Evolutionary conservation across 2,797 vertebrate species (phyloP), one percentile per base, ranked within the genome.

Genomic region (Gallirallus australis): DNA sequence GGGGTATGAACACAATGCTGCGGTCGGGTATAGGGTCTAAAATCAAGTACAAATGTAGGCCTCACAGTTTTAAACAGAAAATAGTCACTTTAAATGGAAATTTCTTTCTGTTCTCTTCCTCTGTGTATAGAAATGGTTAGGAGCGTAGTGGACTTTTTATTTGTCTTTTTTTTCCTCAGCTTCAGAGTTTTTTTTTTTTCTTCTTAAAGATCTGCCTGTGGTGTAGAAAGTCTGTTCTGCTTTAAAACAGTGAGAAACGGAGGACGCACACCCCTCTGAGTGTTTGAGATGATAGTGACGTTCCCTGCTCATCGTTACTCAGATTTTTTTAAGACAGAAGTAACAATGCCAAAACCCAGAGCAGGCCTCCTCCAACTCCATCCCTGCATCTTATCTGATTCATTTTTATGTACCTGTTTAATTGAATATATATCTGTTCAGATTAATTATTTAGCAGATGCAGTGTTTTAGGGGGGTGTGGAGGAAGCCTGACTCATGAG

Each of bases 401-500:
- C 56, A 54, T 81, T 47, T 78, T 88, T 82, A 57, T 79, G 15
- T 40, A 25, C 69, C 20, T 86, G 2, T 77, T 70, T 63, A 1
- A 73, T 59, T 35, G 71, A 24, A 89, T 24, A 47, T 85, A 61
- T 39, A 75, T 64, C 69, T 84, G 65, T 81, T 86, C 30, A 56
- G 21, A 39, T 56, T 27, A 30, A 23, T 64, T 82, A 68, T 25
- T 31, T 60, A 72, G 27, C 21, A 57, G 14, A 57, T 71, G 35
- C 35, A 27, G 7, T 31, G 15, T 78, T 64, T 81, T 86, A 14
- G 47, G 35, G 28, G 6, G 8, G 10, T 5, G 13, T 24, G 48
- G 13, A 5, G 24, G 4, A 23, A 56, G 39, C 2, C 0, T 59
- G 33, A 35, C 9, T 73, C 3, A 3, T 6, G 47, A 66, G 53